A percentile compares a stretch with the other conserved stretches of the same genome.
Evolutionary conservation across 2,888 invertebrate species (phyloP).

Genomic region (Gasteruption jaculator): DNA sequence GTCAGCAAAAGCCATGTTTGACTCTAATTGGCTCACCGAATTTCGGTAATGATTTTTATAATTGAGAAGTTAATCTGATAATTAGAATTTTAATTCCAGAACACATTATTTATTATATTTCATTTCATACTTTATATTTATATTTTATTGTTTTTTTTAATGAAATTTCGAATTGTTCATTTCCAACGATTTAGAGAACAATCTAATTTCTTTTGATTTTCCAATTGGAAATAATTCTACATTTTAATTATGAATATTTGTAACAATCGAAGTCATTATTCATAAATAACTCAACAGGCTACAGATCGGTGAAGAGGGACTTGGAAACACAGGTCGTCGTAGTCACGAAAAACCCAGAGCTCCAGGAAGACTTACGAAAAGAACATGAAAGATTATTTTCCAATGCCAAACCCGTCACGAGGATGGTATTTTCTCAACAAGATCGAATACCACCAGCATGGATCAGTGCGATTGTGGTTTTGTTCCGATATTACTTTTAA

Average conservation of each 20-base stretch:
- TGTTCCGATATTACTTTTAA: slow-evolving; percentile 47
- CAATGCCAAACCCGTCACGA: slow-evolving; percentile 60
- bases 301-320: slow-evolving; percentile 84
- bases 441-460: slow-evolving; percentile 43
- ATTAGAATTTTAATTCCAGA: background rate
- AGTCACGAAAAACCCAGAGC: slow-evolving; percentile 67
- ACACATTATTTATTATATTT: too few species aligned
- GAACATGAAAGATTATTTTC: slow-evolving; percentile 74
- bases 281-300: slow-evolving; percentile 49
- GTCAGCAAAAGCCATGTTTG: slow-evolving; percentile 67
- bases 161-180: background rate
- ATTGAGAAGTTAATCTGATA: background rate
- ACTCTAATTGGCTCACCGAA: slow-evolving; percentile 94
- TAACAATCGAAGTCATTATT: slow-evolving; percentile 1
- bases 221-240: background rate
- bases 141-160: background rate
- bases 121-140: too few species aligned
- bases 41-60: slow-evolving; percentile 64
- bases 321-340: slow-evolving; percentile 90
- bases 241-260: slow-evolving; percentile 1
- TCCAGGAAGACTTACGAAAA: slow-evolving; percentile 64
- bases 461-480: slow-evolving; percentile 40
- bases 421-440: slow-evolving; percentile 34
- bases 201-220: slow-evolving; percentile 2
- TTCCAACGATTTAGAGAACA: too few species aligned